Evolutionary conservation across 2,888 invertebrate species (phyloP).

Genomic region (Metalampra italica): DNA sequence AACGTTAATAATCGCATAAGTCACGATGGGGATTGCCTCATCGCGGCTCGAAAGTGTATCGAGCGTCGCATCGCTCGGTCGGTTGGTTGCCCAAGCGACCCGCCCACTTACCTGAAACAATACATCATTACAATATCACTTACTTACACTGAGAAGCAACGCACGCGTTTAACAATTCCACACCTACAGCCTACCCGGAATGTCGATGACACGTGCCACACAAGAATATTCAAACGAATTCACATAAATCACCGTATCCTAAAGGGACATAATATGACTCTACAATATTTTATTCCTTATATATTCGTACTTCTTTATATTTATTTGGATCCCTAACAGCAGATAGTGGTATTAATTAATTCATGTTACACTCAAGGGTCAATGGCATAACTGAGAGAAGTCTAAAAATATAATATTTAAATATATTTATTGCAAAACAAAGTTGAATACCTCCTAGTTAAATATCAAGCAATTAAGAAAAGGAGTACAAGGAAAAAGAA

Average conservation of each 20-base stretch:
- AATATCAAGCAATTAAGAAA: too few relatives aligned
- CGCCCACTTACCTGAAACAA: conserved; percentile 77
- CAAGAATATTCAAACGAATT: not conserved
- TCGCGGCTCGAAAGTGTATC: conserved; percentile 50
- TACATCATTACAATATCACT: conserved; percentile 73
- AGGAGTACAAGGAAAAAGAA: too few relatives aligned
- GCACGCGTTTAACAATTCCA: conserved; percentile 37
- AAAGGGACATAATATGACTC: too few relatives aligned
- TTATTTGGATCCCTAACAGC: too few relatives aligned
- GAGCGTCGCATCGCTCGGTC: conserved; percentile 52
- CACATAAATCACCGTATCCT: not conserved
- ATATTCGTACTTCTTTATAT: too few relatives aligned
- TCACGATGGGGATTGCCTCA: conserved; percentile 53
- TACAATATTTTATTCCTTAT: too few relatives aligned
- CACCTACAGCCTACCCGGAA: conserved; percentile 30
- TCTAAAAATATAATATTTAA: too few relatives aligned
- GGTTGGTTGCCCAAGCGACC: conserved; percentile 43
- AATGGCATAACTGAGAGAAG: too few relatives aligned
- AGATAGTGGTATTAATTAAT: too few relatives aligned
- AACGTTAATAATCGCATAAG: conserved; percentile 55
- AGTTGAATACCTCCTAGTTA: too few relatives aligned
- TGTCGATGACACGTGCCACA: conserved; percentile 6
- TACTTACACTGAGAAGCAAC: conserved; percentile 47
- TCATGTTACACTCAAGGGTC: too few relatives aligned
- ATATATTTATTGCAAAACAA: too few relatives aligned